phyloP scores from a whole-genome alignment of 2,113 vertebrate species.

The Hydrolagus affinis region DNA sequence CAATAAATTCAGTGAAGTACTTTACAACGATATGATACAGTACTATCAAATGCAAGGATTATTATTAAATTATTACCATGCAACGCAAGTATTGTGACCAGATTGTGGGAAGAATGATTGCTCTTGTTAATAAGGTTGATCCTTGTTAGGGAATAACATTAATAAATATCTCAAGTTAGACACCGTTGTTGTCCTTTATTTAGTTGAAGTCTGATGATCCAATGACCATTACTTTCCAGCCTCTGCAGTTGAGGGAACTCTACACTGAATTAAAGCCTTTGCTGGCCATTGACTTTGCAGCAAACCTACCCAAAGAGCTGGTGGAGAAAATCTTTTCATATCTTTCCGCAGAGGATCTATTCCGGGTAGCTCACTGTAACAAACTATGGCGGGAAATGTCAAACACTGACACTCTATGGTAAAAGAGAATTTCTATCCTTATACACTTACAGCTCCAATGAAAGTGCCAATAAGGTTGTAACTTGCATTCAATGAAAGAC shows the following conservation, averaged over 20 bases:
- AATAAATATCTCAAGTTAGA: no score
- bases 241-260: neutral
- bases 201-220: neutral
- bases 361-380: neutral
- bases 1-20: no score
- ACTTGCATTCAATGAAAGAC: no score
- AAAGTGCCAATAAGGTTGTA: no score
- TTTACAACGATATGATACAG: no score
- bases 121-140: no score
- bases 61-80: no score
- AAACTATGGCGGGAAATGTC: conserved; percentile 21
- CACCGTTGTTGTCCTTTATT: neutral
- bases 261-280: conserved; percentile 1
- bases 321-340: conserved; percentile 29
- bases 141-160: no score
- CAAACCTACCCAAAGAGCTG: conserved; percentile 9
- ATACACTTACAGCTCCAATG: no score
- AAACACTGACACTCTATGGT: conserved; percentile 23
- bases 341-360: conserved; percentile 7
- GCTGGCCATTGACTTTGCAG: conserved; percentile 21
- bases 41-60: no score
- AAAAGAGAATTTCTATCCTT: conserved; percentile 1
- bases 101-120: no score
- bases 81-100: no score
- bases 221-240: conserved; percentile 1